Evolutionary conservation across 2,888 invertebrate genomes (phyloP).

Genomic region (Mactromeris polynyma): DNA sequence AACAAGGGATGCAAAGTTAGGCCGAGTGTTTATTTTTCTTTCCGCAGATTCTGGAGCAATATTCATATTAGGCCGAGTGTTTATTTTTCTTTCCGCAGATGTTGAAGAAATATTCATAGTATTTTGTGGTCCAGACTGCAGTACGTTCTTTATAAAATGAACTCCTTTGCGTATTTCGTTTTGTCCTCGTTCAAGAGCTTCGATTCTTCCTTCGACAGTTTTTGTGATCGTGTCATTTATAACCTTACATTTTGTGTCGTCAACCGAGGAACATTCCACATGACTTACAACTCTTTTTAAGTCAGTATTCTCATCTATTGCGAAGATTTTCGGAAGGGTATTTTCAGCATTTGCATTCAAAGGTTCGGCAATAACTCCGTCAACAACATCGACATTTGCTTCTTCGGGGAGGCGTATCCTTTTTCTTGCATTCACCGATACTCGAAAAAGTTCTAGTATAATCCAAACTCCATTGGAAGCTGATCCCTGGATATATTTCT

Average conservation of each 20-base stretch:
- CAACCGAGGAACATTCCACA: background rate
- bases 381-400: slow-evolving; percentile 20
- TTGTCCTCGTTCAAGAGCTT: slow-evolving; percentile 3
- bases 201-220: background rate
- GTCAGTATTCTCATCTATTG: background rate
- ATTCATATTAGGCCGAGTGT: background rate
- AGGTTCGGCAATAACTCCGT: slow-evolving; percentile 34
- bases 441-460: slow-evolving; percentile 45
- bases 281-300: background rate
- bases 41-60: background rate
- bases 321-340: background rate
- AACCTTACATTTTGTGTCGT: background rate
- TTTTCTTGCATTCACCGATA: slow-evolving; percentile 15
- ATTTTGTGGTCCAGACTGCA: background rate
- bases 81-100: background rate
- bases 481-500: slow-evolving; percentile 21
- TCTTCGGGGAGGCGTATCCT: background rate
- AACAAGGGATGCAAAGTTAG: slow-evolving; percentile 21
- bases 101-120: background rate
- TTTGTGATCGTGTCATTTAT: background rate
- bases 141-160: background rate
- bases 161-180: background rate
- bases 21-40: slow-evolving; percentile 12
- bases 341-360: slow-evolving; percentile 36
- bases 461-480: slow-evolving; percentile 38